Evolutionary conservation across 2,888 invertebrate genomes (phyloP).

Genomic region (Leucoma salicis): DNA sequence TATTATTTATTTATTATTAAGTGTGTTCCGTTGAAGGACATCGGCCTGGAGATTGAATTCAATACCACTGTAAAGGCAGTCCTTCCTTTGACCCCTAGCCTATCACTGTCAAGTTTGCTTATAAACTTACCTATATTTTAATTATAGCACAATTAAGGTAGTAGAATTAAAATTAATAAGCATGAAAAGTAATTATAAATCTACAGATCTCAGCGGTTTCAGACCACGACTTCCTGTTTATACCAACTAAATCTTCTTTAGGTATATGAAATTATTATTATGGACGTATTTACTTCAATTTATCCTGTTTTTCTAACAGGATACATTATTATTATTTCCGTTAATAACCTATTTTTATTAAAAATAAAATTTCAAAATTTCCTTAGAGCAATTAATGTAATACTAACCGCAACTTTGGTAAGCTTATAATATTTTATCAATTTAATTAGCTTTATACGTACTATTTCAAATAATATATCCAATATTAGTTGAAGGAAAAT

Average conservation of each 20-base stretch:
- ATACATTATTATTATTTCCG: conserved; percentile 26
- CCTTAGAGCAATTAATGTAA: conserved; percentile 14
- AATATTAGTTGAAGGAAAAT: too few species aligned
- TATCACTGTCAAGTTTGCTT: too few species aligned
- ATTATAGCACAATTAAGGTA: conserved; percentile 19
- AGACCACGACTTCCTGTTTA: conserved; percentile 36
- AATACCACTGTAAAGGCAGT: too few species aligned
- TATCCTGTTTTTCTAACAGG: conserved; percentile 28
- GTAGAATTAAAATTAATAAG: conserved; percentile 29
- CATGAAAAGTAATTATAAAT: conserved; percentile 32
- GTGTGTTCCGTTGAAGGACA: too few species aligned
- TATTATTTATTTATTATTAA: too few species aligned
- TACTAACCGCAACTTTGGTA: background rate
- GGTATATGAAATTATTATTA: conserved; percentile 24
- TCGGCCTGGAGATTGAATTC: too few species aligned
- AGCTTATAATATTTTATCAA: conserved; percentile 25
- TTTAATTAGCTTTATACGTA: conserved; percentile 24
- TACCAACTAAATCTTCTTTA: conserved; percentile 27
- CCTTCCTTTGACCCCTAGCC: too few species aligned
- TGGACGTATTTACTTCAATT: conserved; percentile 15
- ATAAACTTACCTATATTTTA: conserved; percentile 21
- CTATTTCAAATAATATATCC: background rate
- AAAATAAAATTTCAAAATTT: conserved; percentile 15
- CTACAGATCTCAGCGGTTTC: conserved; percentile 19
- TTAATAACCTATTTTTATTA: conserved; percentile 22